Evolutionary conservation across 1,140 invertebrate species (phyloP).

Genomic region (Drosophila persimilis): DNA sequence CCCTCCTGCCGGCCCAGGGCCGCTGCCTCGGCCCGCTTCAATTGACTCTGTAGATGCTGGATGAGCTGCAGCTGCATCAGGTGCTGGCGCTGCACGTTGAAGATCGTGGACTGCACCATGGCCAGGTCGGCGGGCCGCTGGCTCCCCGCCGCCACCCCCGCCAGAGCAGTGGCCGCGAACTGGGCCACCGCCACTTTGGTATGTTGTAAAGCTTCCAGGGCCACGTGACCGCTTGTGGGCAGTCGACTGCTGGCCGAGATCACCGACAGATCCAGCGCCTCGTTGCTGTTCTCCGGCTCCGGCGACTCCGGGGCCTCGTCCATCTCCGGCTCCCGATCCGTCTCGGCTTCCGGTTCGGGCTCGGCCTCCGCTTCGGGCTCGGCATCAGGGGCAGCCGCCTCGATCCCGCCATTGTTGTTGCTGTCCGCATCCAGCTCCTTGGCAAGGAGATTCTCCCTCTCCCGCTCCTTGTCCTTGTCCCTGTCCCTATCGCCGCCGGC

Average conservation of each 20-base stretch:
- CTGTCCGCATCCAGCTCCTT: constrained; percentile 74
- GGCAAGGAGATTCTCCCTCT: constrained; percentile 25
- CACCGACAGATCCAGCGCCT: constrained; percentile 77
- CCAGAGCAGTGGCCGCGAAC: constrained; percentile 92
- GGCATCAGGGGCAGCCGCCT: constrained; percentile 6
- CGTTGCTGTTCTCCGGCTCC: constrained; percentile 62
- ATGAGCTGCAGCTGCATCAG: constrained; percentile 96
- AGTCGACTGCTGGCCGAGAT: constrained; percentile 58
- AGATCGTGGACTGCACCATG: constrained; percentile 93
- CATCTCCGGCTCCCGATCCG: constrained; percentile 4
- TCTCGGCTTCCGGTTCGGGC: constrained; percentile 15
- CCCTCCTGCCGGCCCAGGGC: constrained; percentile 41
- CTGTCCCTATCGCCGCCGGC: constrained; percentile 17
- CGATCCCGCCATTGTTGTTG: constrained; percentile 67
- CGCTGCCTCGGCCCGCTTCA: constrained; percentile 82
- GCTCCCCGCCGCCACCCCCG: constrained; percentile 81
- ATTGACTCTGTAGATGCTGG: constrained; percentile 94
- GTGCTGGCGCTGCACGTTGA: constrained; percentile 96
- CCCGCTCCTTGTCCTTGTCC: not conserved
- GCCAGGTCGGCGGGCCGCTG: constrained; percentile 91
- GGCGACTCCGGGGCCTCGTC: constrained; percentile 17
- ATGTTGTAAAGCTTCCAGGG: constrained; percentile 96
- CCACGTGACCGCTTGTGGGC: constrained; percentile 83
- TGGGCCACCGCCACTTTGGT: constrained; percentile 92
- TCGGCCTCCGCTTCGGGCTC: constrained; percentile 6